Conservation (phyloP, 2,113 vertebrate genomes). For the Todiramphus saurophagus region DNA sequence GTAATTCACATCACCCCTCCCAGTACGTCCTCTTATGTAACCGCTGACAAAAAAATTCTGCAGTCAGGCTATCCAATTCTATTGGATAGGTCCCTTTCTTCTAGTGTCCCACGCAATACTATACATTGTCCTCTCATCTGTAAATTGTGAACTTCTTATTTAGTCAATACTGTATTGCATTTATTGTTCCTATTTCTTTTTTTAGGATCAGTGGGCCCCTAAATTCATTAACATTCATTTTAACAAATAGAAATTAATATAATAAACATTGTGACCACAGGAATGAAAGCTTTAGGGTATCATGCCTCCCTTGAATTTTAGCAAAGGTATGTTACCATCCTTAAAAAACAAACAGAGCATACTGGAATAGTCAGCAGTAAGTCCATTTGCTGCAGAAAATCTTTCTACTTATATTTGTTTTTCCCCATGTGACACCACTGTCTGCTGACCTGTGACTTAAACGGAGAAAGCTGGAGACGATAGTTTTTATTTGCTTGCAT, state of each 20-base stretch:
- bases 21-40: not conserved
- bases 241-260: not conserved
- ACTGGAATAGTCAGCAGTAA: not conserved
- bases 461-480: not conserved
- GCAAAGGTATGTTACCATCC: not conserved
- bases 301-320: not conserved
- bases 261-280: not conserved
- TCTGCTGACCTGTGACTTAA: not conserved
- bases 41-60: not conserved
- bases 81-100: not conserved
- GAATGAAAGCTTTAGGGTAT: not conserved
- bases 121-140: not conserved
- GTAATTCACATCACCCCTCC: not conserved
- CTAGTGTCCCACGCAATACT: not conserved
- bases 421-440: not conserved
- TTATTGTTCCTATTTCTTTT: not conserved
- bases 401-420: not conserved
- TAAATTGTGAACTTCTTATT: not conserved
- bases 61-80: not conserved
- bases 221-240: not conserved
- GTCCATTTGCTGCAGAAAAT: not conserved
- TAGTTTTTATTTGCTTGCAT: not conserved
- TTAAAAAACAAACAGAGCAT: not conserved
- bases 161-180: not conserved
- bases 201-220: accelerated